Evolutionary conservation across 2,113 vertebrate species (phyloP), one percentile per base, ranked within the genome.

Genomic region (Brachypteracias leptosomus): DNA sequence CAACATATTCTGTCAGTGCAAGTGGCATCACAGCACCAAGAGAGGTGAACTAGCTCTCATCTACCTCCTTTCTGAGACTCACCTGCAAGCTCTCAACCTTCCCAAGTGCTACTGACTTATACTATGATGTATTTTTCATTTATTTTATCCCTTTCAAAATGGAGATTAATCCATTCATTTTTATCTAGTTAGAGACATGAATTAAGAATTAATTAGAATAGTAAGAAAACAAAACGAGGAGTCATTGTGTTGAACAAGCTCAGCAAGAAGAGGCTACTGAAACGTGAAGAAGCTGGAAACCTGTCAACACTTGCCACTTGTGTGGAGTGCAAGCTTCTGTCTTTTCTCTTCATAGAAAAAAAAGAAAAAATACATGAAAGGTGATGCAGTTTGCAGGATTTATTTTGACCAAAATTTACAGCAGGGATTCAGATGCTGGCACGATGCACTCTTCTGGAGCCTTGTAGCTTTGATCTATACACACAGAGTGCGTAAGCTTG

Each of bases 51-150:
- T 14, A 61, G 46, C 55, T 73, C 38, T 38, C 42, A 51, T 40
- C 40, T 57, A 57, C 19, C n/a, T 68, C 61, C 57, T 28, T 71
- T 35, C 35, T 49, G 40, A 90, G 94, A 93, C 29, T 80, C 75
- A 90, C 52, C 85, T 93, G 78, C 81, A 88, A 90, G 58, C 66
- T 76, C 88, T 94, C 82, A 80, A 74, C 31, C 17, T 36, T 88
- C 47, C 55, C 28, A 88, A 71, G 58, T 63, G 76, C 38, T 86
- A 77, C 28, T 55, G 65, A n/a, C 46, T 84, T 61, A 14, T 4
- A 49, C 31, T 72, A 38, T 15, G 28, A 54, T 42, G 38, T 11
- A 65, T 52, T 90, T 91, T 67, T 22, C 26, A 88, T 85, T 86
- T 78, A 55, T 72, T 84, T 84, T 51, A 59, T 35, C 31, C n/a